Conservation (phyloP, 2,113 vertebrate species). For the Pimephales promelas region DNA sequence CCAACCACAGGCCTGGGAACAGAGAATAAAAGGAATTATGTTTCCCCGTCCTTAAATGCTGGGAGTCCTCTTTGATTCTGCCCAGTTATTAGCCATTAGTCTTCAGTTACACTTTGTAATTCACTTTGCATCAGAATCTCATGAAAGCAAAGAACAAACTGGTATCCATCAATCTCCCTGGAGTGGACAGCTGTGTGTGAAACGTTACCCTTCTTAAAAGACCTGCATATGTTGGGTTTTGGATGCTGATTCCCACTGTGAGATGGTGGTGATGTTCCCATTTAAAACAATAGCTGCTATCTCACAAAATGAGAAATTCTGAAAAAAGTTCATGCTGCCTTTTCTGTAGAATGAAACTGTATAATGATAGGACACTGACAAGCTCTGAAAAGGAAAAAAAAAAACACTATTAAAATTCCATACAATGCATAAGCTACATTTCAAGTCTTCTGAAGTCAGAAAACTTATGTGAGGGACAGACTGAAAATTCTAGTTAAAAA, state of each 20-base stretch:
- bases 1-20: constrained; percentile 31
- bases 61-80: constrained; percentile 34
- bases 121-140: constrained; percentile 2
- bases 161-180: background rate
- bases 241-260: background rate
- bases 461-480: background rate
- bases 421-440: background rate
- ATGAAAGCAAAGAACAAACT: constrained; percentile 5
- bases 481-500: background rate
- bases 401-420: background rate
- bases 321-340: background rate
- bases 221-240: constrained; percentile 13
- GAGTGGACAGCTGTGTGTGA: constrained; percentile 26
- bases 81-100: background rate
- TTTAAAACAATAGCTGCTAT: too few species aligned
- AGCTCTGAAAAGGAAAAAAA: background rate
- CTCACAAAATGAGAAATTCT: background rate
- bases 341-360: background rate
- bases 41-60: constrained; percentile 18
- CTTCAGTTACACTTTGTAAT: constrained; percentile 24
- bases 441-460: background rate
- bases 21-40: constrained; percentile 29
- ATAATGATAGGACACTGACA: background rate
- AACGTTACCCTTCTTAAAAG: background rate
- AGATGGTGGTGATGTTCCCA: background rate